Evolutionary conservation across 2,113 vertebrate genomes (phyloP).

Genomic region (Alosa alosa): DNA sequence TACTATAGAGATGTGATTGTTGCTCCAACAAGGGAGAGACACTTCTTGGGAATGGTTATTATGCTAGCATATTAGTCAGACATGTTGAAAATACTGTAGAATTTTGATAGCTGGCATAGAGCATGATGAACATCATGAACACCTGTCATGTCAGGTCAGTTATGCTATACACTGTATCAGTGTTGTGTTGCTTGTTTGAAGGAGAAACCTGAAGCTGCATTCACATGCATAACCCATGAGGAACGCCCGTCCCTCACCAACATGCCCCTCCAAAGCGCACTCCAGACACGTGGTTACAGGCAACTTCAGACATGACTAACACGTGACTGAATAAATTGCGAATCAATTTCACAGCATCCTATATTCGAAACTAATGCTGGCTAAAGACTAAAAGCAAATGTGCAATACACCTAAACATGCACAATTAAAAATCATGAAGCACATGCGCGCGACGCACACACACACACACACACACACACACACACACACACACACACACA

Average conservation of each 20-base stretch:
- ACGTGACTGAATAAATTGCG: neutral
- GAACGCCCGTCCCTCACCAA: neutral
- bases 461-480: neutral
- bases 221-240: conserved; percentile 6
- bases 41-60: neutral
- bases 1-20: neutral
- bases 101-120: neutral
- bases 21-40: neutral
- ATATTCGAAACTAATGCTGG: neutral
- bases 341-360: neutral
- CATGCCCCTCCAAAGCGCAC: neutral
- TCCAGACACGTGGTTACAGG: neutral
- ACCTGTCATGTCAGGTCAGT: neutral
- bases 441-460: neutral
- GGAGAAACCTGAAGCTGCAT: neutral
- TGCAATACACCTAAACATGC: conserved; percentile 1
- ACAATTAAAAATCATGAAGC: neutral
- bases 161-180: neutral
- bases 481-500: neutral
- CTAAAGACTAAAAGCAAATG: neutral
- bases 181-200: neutral
- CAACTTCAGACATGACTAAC: neutral
- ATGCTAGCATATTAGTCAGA: neutral
- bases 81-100: neutral
- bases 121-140: neutral